Evolutionary conservation across 2,888 invertebrate species (phyloP).

Genomic region (Patella caerulea): DNA sequence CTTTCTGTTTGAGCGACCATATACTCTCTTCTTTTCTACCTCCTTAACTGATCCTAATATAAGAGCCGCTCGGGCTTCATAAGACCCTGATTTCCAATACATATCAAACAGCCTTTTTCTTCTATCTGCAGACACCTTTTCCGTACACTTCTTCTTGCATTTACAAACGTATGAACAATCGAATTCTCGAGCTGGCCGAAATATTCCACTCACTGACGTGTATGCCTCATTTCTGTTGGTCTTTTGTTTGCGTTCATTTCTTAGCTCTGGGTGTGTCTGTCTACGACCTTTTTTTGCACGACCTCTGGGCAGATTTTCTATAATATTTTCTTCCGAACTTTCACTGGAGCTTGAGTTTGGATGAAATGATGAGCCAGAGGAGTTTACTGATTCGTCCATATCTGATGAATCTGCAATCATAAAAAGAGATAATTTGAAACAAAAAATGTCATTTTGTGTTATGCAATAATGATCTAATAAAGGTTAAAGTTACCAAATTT

Average conservation of each 20-base stretch:
- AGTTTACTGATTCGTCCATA: no score
- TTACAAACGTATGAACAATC: neutral
- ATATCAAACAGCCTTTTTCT: neutral
- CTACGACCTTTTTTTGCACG: neutral
- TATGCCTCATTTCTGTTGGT: neutral
- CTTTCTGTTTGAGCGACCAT: neutral
- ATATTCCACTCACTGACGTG: neutral
- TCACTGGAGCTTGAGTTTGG: neutral
- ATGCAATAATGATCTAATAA: no score
- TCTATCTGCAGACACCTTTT: neutral
- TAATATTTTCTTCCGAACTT: neutral
- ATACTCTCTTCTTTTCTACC: constrained; percentile 4
- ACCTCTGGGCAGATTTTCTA: neutral
- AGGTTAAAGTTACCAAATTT: no score
- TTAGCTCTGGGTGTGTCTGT: neutral
- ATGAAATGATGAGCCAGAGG: neutral
- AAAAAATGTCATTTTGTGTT: no score
- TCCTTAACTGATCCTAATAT: neutral
- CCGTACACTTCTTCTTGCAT: neutral
- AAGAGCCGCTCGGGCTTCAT: neutral
- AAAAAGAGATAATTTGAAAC: no score
- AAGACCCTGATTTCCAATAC: neutral
- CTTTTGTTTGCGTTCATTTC: neutral
- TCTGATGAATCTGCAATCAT: no score
- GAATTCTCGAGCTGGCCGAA: neutral